phyloP scores from a whole-genome alignment of 2,888 invertebrate genomes.

The Pasiphila rectangulata region DNA sequence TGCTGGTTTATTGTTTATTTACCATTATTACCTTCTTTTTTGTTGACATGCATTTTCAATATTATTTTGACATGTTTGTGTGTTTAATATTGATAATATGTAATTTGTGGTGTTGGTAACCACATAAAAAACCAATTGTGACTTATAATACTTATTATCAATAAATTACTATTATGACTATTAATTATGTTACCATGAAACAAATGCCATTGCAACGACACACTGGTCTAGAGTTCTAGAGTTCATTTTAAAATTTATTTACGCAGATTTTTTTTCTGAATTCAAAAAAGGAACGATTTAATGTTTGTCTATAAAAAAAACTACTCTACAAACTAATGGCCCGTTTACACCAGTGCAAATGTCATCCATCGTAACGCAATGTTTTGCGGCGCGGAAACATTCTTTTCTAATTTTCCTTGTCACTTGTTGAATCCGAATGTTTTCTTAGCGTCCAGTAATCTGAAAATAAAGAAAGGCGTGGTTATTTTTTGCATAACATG shows the following conservation, averaged over 20 bases:
- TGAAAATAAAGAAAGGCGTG: conserved; percentile 56
- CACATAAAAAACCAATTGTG: too few relatives aligned
- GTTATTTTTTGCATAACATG: background rate
- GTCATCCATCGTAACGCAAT: background rate
- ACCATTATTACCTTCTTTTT: too few relatives aligned
- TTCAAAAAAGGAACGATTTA: conserved; percentile 14
- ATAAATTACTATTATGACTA: background rate
- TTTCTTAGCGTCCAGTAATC: conserved; percentile 79
- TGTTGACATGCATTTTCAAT: too few relatives aligned
- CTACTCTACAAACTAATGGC: conserved; percentile 7
- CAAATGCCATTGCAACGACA: too few relatives aligned
- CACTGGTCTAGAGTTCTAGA: too few relatives aligned
- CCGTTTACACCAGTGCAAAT: conserved; percentile 5
- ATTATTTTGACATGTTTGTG: too few relatives aligned
- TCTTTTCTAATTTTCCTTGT: conserved; percentile 67
- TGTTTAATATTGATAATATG: too few relatives aligned
- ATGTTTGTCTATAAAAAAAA: background rate
- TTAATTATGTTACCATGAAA: background rate
- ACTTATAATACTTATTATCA: too few relatives aligned
- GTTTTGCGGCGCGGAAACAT: background rate
- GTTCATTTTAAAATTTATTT: too few relatives aligned
- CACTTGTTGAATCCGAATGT: conserved; percentile 65
- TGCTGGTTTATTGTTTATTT: too few relatives aligned
- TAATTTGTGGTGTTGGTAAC: too few relatives aligned
- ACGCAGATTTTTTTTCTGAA: too few relatives aligned